Percentiles rank a stretch among this genome's conserved stretches.
These are phyloP conservation scores for Pollenia labialis DNA, from an alignment of 2,888 invertebrate species.

Conservation along the genomic window DNA sequence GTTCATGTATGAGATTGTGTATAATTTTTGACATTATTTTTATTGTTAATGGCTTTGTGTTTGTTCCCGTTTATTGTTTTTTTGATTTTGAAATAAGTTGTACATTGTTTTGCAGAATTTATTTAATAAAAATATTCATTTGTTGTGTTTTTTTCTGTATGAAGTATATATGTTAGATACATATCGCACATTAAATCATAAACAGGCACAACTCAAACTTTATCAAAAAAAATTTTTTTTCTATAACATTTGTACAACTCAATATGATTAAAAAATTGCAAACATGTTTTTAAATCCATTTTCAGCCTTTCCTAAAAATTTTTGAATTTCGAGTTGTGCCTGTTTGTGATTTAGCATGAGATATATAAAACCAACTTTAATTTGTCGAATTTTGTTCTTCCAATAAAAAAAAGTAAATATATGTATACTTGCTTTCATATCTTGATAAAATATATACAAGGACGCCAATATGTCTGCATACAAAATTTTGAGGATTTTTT, in stretches of 20 bases:
- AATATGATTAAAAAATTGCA: no score
- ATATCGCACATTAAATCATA: no score
- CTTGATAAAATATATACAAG: background rate
- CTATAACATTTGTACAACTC: no score
- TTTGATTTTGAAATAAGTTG: constrained; percentile 27
- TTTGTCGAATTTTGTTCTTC: background rate
- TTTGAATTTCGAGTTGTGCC: no score
- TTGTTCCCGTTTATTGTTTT: constrained; percentile 34
- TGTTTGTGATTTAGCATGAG: no score
- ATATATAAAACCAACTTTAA: constrained; percentile 1
- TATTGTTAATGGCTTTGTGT: constrained; percentile 48
- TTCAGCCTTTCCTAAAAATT: no score
- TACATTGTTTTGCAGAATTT: constrained; percentile 29
- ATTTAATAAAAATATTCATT: constrained; percentile 5
- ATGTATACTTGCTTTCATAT: background rate
- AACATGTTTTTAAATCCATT: no score
- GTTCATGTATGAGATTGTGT: background rate
- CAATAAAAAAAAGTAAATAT: constrained; percentile 5
- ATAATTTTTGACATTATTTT: constrained; percentile 37
- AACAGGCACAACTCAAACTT: no score
- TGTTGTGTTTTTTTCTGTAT: background rate
- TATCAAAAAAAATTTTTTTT: no score
- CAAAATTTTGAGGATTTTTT: no score
- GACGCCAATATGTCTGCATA: constrained; percentile 10
- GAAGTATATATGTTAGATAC: background rate